Evolutionary conservation across 2,113 vertebrate species (phyloP), one percentile per base, ranked within the genome.

Genomic region (Antennarius striatus): DNA sequence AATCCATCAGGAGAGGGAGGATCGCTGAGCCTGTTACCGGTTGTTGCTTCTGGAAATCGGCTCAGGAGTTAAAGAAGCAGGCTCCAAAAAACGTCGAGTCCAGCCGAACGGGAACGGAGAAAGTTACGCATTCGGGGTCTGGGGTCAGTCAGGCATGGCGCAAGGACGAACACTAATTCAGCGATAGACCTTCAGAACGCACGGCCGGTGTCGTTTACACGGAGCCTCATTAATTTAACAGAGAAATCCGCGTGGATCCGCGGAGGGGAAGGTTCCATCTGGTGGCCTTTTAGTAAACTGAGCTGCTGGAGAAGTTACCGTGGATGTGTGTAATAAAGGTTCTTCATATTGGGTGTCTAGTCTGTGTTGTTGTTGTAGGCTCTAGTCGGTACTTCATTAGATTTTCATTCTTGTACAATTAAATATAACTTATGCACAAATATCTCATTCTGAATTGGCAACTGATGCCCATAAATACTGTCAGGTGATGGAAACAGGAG

Each of bases 1-100:
- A 92, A 94, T 94, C 91, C 87, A 93, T 84, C 66, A 84, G 32
- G 32, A 36, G 71, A 81, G 87, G 90, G 90, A 90, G 88, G 88
- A 85, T 83, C 70, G 8, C 63, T 83, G 78, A 85, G 82, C 81
- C 75, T 59, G 83, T 69, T 67, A 82, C 81, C 87, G 88, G 77
- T 85, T 82, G 80, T 73, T 88, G 85, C 70, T 73, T 56, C 72
- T 82, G 70, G 58, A 81, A 88, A 88, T 80, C 86, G 79, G 84
- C 87, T 91, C 88, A 90, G 59, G 71, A 79, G 78, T 93, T 93
- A 94, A 93, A 94, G 91, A 81, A 79, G 68, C 15, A 47, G 17
- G 29, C 46, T 15, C 1, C 63, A 40, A 36, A 14, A 61, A 61
- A 48, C 29, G 16, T 30, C 0, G 8, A 16, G 45, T 46, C 10